Evolutionary conservation across 1,140 invertebrate species (phyloP), one percentile per base, ranked within the genome.

Genomic region (Laodelphax striatellus): DNA sequence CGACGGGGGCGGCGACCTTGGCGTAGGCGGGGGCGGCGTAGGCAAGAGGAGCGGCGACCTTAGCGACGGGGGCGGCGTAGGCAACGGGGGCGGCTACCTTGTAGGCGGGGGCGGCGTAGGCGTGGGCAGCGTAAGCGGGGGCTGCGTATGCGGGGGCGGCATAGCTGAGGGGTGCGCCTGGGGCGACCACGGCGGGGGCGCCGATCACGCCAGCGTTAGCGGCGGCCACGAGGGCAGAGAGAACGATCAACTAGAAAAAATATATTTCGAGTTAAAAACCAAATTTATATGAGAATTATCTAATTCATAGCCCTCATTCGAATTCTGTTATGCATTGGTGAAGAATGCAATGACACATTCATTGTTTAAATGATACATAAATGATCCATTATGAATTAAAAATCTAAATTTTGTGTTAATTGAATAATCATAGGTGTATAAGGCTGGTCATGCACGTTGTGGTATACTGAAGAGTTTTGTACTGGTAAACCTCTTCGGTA

Each of bases 141-240:
- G 34, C 60, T n/a, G 53, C 63, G 14, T 44, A 34, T 31, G 61
- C 64, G 11, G 55, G 58, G 13, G 57, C 56, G 34, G 61, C 52
- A 50, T 63, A 60, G 28, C 54, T 55, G 50, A 65, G 57, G 44
- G 64, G 64, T 44, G 64, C 64, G 28, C 62, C 62, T 44, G 64
- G 62, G 19, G 62, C 62, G 16, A 57, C 43, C 31, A 58, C 65
- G 34, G 66, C 61, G 3, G 63, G 63, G 22, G 63, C 63, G 54
- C 63, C 62, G 64, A 65, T 62, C 56, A 65, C 60, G n/a, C 69
- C 69, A n/a, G 68, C 70, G 60, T 55, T 56, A 21, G 67, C 69
- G n/a, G 64, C 68, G 50, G 69, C 68, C n/a, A 69, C 31, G 50
- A 70, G 46, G 52, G 68, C 65, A 42, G 67, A 65, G 59, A 71